A percentile compares a stretch with the other conserved stretches of the same genome.
phyloP scores from a whole-genome alignment of 2,888 invertebrate species.

The Brachyopa scutellaris region DNA sequence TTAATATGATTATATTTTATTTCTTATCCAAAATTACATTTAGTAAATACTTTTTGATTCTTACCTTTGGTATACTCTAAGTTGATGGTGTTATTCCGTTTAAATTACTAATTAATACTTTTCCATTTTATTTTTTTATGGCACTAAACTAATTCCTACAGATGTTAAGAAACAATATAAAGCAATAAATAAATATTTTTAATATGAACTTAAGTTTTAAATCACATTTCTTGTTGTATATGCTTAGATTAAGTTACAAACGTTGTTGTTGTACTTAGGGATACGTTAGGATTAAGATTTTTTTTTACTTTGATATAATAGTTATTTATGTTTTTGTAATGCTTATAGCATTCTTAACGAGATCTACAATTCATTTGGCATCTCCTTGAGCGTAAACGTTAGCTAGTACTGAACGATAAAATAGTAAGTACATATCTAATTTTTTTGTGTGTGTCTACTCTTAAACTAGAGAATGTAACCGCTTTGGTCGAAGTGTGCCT shows the following conservation, averaged over 20 bases:
- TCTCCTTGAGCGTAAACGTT: constrained; percentile 55
- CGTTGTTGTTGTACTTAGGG: constrained; percentile 53
- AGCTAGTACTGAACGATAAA: background rate
- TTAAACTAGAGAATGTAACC: no score
- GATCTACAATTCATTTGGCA: constrained; percentile 64
- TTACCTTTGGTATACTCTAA: constrained; percentile 25
- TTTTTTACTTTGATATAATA: constrained; percentile 15
- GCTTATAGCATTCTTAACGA: constrained; percentile 40
- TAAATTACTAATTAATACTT: constrained; percentile 41
- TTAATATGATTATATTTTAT: constrained; percentile 18
- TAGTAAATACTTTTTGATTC: constrained; percentile 31
- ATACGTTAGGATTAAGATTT: constrained; percentile 47
- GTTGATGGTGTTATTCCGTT: constrained; percentile 18
- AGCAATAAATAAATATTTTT: constrained; percentile 39
- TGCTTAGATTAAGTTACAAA: constrained; percentile 46
- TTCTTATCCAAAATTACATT: constrained; percentile 15
- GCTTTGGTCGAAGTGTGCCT: no score
- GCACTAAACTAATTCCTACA: constrained; percentile 52
- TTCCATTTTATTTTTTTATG: background rate
- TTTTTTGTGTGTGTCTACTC: background rate
- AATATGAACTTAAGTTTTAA: constrained; percentile 59
- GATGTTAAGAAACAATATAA: constrained; percentile 55
- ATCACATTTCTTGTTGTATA: constrained; percentile 57
- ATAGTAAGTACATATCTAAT: no score
- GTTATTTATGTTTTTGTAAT: constrained; percentile 1